These are phyloP conservation scores for Notocelia uddmanniana DNA, from an alignment of 2,888 invertebrate genomes.

Conservation along the genomic window DNA sequence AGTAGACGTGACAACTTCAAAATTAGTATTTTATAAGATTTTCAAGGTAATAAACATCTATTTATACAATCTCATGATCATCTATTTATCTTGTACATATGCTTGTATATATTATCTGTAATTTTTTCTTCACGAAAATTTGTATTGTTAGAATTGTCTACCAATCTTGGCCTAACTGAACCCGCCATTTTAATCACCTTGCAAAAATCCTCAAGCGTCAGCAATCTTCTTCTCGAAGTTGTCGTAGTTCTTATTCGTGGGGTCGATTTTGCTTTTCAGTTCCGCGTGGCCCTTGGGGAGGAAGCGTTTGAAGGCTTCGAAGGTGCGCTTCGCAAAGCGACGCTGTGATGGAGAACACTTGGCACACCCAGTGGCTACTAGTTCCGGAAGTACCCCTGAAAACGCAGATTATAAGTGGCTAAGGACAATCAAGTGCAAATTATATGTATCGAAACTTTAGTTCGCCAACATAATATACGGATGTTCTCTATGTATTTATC, in stretches of 20 bases:
- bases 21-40: too few relatives aligned
- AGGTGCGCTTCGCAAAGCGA: conserved; percentile 84
- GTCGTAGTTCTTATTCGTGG: conserved; percentile 81
- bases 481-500: too few relatives aligned
- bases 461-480: too few relatives aligned
- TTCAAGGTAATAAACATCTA: too few relatives aligned
- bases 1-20: too few relatives aligned
- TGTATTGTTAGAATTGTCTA: too few relatives aligned
- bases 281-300: conserved; percentile 87
- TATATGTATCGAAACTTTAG: too few relatives aligned
- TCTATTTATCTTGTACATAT: too few relatives aligned
- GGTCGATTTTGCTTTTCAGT: conserved; percentile 89
- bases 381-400: conserved; percentile 67
- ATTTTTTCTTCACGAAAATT: too few relatives aligned
- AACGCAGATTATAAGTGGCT: conserved; percentile 33
- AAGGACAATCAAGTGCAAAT: too few relatives aligned
- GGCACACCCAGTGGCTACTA: conserved; percentile 64
- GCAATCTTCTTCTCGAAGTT: conserved; percentile 74
- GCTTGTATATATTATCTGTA: too few relatives aligned
- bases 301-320: conserved; percentile 87
- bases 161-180: neutral
- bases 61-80: too few relatives aligned
- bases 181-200: neutral
- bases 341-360: conserved; percentile 77
- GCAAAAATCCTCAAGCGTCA: conserved; percentile 51